Evolutionary conservation across 2,797 vertebrate species (phyloP).

Genomic region (Nannoperca obscura): DNA sequence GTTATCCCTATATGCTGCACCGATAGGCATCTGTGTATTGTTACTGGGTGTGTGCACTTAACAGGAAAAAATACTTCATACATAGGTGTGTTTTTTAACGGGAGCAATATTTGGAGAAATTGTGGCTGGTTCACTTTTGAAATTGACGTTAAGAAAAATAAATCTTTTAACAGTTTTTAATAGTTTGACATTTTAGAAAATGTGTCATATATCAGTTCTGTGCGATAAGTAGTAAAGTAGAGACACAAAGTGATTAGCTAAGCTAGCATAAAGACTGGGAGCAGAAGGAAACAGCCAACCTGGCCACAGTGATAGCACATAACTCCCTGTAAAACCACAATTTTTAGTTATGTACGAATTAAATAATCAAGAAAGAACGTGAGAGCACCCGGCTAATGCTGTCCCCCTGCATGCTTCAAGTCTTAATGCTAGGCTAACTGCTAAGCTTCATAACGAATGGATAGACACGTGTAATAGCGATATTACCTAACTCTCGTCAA

Average conservation of each 20-base stretch:
- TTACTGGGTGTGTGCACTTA: slow-evolving; percentile 7
- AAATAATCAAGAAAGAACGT: not conserved
- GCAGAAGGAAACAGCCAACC: not conserved
- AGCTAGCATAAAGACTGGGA: not conserved
- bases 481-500: not conserved
- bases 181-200: not conserved
- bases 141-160: not conserved
- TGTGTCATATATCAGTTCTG: not conserved
- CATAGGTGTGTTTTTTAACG: not conserved
- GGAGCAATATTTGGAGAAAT: not conserved
- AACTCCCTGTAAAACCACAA: not conserved
- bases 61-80: not conserved
- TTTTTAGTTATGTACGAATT: not conserved
- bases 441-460: not conserved
- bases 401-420: not conserved
- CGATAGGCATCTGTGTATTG: slow-evolving; percentile 30
- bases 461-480: not conserved
- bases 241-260: not conserved
- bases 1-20: slow-evolving; percentile 20
- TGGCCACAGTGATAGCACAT: not conserved
- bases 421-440: not conserved
- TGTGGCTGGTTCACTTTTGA: not conserved
- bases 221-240: too few species aligned
- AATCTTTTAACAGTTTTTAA: not conserved
- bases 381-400: not conserved